Percentiles rank a stretch among this genome's conserved stretches.
Evolutionary conservation across 2,113 vertebrate genomes (phyloP).

Genomic region (Pontoporia blainvillei): DNA sequence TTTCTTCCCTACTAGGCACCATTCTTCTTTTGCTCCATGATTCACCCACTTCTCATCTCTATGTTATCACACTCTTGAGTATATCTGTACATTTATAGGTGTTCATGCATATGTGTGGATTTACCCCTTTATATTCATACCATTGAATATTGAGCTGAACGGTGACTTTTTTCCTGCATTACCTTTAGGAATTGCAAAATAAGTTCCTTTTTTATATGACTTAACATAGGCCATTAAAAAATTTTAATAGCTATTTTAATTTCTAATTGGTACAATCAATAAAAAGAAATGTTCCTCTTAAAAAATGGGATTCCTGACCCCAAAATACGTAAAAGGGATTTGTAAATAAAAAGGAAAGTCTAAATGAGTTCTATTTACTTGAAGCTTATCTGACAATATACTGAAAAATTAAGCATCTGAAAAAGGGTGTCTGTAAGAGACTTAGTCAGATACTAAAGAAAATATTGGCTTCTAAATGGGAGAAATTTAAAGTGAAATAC

Average conservation of each 20-base stretch:
- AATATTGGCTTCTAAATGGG: not conserved
- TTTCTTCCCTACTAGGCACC: not conserved
- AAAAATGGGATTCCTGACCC: not conserved
- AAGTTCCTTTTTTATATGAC: not conserved
- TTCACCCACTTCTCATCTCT: not conserved
- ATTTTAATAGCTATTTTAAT: conserved; percentile 1
- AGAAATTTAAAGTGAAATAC: not conserved
- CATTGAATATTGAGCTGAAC: not conserved
- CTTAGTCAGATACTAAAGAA: not conserved
- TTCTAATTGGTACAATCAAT: not conserved
- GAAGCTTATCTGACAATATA: not conserved
- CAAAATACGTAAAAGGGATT: not conserved
- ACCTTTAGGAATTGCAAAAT: conserved; percentile 33
- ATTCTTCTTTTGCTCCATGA: not conserved
- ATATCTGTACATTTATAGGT: not conserved
- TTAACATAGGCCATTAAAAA: not conserved
- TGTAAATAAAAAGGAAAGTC: not conserved
- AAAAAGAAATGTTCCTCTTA: not conserved
- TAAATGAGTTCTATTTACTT: not conserved
- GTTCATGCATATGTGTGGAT: too few relatives aligned
- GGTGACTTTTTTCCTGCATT: not conserved
- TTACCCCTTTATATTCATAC: not conserved
- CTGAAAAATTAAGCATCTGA: not conserved
- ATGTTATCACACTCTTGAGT: not conserved
- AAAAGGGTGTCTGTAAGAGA: not conserved